phyloP scores from a whole-genome alignment of 2,888 invertebrate genomes.

The Agrochola litura region DNA sequence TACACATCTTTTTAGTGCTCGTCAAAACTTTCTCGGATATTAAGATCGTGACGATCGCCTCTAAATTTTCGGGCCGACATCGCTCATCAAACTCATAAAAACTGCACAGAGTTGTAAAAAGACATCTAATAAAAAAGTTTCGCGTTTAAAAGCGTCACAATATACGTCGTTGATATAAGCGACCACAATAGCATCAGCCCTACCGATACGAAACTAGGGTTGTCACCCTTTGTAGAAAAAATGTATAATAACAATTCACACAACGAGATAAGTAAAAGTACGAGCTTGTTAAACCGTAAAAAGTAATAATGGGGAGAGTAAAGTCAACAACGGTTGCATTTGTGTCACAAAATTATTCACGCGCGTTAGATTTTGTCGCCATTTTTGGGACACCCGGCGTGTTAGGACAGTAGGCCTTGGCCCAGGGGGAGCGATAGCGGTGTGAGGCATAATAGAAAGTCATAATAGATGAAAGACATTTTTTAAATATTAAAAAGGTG shows the following conservation, averaged over 20 bases:
- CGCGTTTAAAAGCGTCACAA: slow-evolving; percentile 53
- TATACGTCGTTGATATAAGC: slow-evolving; percentile 50
- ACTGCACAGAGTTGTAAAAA: slow-evolving; percentile 55
- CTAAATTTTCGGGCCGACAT: slow-evolving; percentile 42
- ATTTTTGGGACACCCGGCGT: slow-evolving; percentile 72
- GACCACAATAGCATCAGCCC: slow-evolving; percentile 66
- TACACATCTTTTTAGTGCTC: slow-evolving; percentile 46
- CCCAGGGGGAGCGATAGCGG: slow-evolving; percentile 42
- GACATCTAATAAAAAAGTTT: slow-evolving; percentile 60
- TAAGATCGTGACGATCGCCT: slow-evolving; percentile 52
- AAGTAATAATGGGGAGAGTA: slow-evolving; percentile 88
- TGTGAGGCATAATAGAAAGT: slow-evolving; percentile 44
- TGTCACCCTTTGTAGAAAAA: slow-evolving; percentile 78
- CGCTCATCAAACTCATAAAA: slow-evolving; percentile 61
- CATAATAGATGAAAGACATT: slow-evolving; percentile 44
- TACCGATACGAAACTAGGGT: slow-evolving; percentile 67
- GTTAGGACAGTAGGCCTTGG: slow-evolving; percentile 27
- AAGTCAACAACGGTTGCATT: slow-evolving; percentile 88
- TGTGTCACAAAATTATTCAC: slow-evolving; percentile 82
- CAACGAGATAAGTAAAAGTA: slow-evolving; percentile 89
- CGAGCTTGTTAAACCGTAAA: slow-evolving; percentile 90
- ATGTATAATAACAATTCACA: slow-evolving; percentile 87
- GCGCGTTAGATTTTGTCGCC: slow-evolving; percentile 73
- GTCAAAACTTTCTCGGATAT: slow-evolving; percentile 58
- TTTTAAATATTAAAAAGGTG: slow-evolving; percentile 43